Evolutionary conservation across 2,113 vertebrate species (phyloP).

Genomic region (Cyrtonyx montezumae): DNA sequence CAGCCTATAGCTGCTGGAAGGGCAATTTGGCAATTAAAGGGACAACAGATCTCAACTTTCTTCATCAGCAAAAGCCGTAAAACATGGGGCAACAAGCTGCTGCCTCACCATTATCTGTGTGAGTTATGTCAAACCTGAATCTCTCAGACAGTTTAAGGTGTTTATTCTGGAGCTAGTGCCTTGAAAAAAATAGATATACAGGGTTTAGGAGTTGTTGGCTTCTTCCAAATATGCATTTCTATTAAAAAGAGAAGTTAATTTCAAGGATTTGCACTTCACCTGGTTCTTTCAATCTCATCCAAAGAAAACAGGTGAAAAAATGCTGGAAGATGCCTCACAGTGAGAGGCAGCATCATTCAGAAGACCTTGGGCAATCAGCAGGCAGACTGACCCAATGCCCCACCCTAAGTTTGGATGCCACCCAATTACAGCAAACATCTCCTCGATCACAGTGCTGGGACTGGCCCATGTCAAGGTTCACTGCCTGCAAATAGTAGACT

Average conservation of each 20-base stretch:
- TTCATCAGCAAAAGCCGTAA: fast-evolving
- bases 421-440: neutral
- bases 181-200: neutral
- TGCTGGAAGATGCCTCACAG: neutral
- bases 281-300: neutral
- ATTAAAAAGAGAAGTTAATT: neutral
- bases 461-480: neutral
- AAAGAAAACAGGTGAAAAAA: neutral
- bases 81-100: neutral
- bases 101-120: neutral
- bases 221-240: neutral
- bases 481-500: neutral
- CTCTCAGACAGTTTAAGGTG: neutral
- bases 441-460: neutral
- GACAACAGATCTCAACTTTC: neutral
- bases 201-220: neutral
- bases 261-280: neutral
- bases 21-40: neutral
- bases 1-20: neutral
- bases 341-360: neutral
- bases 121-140: neutral
- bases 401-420: neutral
- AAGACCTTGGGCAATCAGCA: neutral
- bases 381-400: neutral
- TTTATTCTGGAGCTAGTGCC: neutral